Evolutionary conservation across 2,797 vertebrate species (phyloP).

Genomic region (Thripadectes ignobilis): DNA sequence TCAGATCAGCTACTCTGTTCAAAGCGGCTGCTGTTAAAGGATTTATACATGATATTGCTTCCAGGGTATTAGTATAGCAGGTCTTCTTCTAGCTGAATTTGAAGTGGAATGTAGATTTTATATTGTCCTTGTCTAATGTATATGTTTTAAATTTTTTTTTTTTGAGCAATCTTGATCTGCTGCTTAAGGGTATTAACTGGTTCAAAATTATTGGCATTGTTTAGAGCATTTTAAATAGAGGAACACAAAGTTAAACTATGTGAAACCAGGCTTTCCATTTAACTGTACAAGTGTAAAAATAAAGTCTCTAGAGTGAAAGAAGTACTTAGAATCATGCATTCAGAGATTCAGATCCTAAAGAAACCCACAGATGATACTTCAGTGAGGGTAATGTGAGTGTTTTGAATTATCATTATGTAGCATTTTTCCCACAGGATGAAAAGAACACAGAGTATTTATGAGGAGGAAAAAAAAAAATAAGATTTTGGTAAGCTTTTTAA

Average conservation of each 20-base stretch:
- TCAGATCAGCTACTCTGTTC: conserved; percentile 50
- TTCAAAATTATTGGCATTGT: not conserved
- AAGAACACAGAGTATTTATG: not conserved
- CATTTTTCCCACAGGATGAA: not conserved
- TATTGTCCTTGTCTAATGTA: not conserved
- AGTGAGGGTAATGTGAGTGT: not conserved
- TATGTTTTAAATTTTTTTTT: too few relatives aligned
- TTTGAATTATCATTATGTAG: not conserved
- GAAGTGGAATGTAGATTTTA: conserved; percentile 5
- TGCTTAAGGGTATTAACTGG: not conserved
- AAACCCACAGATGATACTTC: not conserved
- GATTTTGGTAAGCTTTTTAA: conserved; percentile 50
- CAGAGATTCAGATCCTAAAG: not conserved
- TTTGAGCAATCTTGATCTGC: not conserved
- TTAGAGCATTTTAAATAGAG: not conserved
- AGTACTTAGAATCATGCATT: not conserved
- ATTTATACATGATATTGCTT: conserved; percentile 26
- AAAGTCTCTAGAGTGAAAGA: not conserved
- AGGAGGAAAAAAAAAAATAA: not conserved
- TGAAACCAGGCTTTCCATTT: not conserved
- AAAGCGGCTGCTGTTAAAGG: conserved; percentile 15
- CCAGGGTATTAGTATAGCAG: conserved; percentile 29
- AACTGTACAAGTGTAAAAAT: not conserved
- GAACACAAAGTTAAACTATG: not conserved
- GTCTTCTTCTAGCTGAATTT: conserved; percentile 14